Conservation (phyloP, 2,888 invertebrate genomes). For the Heliconius hortense region DNA sequence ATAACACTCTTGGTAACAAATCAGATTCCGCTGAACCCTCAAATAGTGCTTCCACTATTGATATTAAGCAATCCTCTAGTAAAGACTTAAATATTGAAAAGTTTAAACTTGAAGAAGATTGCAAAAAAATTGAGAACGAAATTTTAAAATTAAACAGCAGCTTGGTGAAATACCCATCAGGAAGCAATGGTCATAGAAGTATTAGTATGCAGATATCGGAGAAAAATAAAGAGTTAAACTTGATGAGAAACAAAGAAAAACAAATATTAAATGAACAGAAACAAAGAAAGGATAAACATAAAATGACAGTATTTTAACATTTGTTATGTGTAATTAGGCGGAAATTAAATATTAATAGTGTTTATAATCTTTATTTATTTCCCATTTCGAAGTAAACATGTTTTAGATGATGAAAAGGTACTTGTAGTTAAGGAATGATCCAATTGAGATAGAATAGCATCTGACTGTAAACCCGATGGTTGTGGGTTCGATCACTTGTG, state of each 20-base stretch:
- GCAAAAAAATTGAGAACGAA: slow-evolving; percentile 85
- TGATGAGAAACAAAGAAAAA: slow-evolving; percentile 82
- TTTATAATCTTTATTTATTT: slow-evolving; percentile 14
- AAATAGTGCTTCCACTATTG: slow-evolving; percentile 46
- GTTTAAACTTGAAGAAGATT: slow-evolving; percentile 87
- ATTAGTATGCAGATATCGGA: slow-evolving; percentile 82
- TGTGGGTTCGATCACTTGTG: background rate
- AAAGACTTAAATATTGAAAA: slow-evolving; percentile 88
- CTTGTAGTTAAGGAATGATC: background rate
- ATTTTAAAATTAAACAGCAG: slow-evolving; percentile 85
- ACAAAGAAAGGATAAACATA: slow-evolving; percentile 87
- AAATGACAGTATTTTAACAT: slow-evolving; percentile 87
- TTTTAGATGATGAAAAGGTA: too few species aligned
- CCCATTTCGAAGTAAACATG: background rate
- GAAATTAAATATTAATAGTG: slow-evolving; percentile 28
- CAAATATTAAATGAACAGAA: slow-evolving; percentile 86
- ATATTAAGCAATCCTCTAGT: slow-evolving; percentile 80
- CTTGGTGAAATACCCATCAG: slow-evolving; percentile 83
- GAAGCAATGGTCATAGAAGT: slow-evolving; percentile 83
- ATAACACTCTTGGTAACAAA: slow-evolving; percentile 81
- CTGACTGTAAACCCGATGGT: background rate
- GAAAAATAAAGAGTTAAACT: slow-evolving; percentile 84
- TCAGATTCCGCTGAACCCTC: slow-evolving; percentile 46
- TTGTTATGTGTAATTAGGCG: slow-evolving; percentile 4
- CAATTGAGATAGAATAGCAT: background rate